These are phyloP conservation scores for Calidris pygmaea DNA, from an alignment of 2,113 vertebrate genomes.

Conservation along the genomic window DNA sequence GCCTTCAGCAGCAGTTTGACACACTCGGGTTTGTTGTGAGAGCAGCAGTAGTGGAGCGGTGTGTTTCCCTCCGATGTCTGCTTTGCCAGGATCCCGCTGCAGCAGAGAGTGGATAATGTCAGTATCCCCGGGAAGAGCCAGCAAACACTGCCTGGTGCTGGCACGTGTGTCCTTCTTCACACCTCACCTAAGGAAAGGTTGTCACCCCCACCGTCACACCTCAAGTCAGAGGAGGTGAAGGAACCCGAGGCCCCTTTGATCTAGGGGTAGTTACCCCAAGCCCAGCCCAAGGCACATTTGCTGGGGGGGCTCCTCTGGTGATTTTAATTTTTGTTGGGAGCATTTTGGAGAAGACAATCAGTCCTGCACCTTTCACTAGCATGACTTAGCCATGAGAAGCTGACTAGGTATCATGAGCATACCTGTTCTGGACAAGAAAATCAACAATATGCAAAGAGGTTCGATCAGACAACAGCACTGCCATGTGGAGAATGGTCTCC, in stretches of 20 bases:
- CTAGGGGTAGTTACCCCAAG: too few relatives aligned
- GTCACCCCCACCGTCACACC: not conserved
- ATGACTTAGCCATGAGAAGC: not conserved
- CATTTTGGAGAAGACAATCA: not conserved
- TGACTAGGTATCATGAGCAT: not conserved
- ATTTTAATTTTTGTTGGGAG: not conserved
- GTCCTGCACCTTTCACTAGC: not conserved
- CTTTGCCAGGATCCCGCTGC: slow-evolving; percentile 67
- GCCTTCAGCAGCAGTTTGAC: slow-evolving; percentile 75
- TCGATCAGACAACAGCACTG: slow-evolving; percentile 70
- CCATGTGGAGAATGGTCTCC: slow-evolving; percentile 75
- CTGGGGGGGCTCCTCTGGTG: not conserved
- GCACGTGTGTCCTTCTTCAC: not conserved
- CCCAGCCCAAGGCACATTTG: not conserved
- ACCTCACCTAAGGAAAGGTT: not conserved
- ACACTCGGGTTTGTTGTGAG: slow-evolving; percentile 73
- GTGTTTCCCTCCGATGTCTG: slow-evolving; percentile 69
- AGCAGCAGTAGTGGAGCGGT: slow-evolving; percentile 73
- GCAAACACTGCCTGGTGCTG: not conserved
- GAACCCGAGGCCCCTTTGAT: not conserved
- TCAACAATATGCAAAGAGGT: slow-evolving; percentile 76
- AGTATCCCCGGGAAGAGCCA: not conserved
- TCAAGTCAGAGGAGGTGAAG: not conserved
- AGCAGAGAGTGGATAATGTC: not conserved
- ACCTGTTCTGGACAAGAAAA: slow-evolving; percentile 79